Evolutionary conservation across 2,113 vertebrate species (phyloP).

Genomic region (Trinectes maculatus): DNA sequence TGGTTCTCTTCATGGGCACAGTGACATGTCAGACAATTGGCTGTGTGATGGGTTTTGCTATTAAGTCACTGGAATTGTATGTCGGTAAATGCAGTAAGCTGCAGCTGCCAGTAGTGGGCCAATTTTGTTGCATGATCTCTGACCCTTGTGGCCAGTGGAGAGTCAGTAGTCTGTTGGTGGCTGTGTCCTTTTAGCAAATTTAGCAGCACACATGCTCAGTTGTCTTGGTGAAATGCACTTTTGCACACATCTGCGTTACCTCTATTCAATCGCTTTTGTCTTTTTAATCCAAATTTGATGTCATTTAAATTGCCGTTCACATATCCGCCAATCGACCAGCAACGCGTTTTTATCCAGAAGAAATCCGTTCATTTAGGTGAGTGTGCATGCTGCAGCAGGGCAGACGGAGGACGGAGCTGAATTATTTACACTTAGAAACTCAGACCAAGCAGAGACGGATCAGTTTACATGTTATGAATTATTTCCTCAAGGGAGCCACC

Average conservation of each 20-base stretch:
- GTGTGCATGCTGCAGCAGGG: not conserved
- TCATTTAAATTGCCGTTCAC: not conserved
- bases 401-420: conserved; percentile 32
- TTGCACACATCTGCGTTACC: not conserved
- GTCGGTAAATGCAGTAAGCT: conserved; percentile 18
- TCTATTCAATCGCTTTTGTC: not conserved
- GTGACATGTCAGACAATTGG: not conserved
- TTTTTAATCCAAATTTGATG: not conserved
- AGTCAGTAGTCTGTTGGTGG: not conserved
- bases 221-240: not conserved
- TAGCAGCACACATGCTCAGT: not conserved
- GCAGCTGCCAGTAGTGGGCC: conserved; percentile 49
- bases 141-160: not conserved
- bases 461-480: conserved; percentile 34
- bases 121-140: not conserved
- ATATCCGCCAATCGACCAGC: not conserved
- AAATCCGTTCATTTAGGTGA: not conserved
- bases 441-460: conserved; percentile 24
- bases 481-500: conserved; percentile 21
- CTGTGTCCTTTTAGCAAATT: not conserved
- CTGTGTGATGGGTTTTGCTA: not conserved
- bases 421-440: conserved; percentile 70
- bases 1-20: not conserved
- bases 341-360: not conserved
- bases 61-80: not conserved